Base-by-base conservation (phyloP, 2,113 vertebrate genomes). In the Psilopsiagon aymara region DNA sequence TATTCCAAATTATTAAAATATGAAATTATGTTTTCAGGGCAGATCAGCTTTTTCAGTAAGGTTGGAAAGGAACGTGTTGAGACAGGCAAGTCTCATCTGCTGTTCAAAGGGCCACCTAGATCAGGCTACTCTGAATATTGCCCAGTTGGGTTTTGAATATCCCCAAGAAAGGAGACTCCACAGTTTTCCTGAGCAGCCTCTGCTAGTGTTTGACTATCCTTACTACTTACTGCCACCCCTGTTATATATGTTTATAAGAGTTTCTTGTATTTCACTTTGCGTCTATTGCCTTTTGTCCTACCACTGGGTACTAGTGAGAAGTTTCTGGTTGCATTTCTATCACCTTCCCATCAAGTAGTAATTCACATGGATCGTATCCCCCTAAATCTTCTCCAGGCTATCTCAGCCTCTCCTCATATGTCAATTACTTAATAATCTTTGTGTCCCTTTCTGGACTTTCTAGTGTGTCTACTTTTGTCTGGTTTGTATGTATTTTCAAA, bases 21-120 rank as follows among this genome's bases (percentile, higher is more conserved):
- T 10, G 37, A 62, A 93, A 29, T 17, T 6, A 5, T 53, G 2
- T 84, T 81, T 89, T 70, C 53, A 79, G 67, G n/a, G 17, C 7
- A 63, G 47, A 68, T 62, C 28, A 75, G 5, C 13, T 63, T 79
- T 88, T 90, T 82, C n/a, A 43, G 2, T 70, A 35, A 41, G 55
- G 17, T 43, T 82, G 44, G 27, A 79, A 75, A 41, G 24, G 23
- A 29, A 52, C 1, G 0, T 35, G 24, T 44, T 57, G 55, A 57
- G 33, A 67, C 24, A 1, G 0, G 57, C 9, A 70, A 9, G 15
- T 70, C 11, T 84, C 23, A n/a, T 2, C 3, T 6, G 2, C 17
- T 52, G 2, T 52, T 82, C 47, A 31, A 29, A 75, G 11, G 10
- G 21, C 18, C 18, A 28, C 8, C 11, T 41, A 20, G 27, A 21